A percentile compares a stretch with the other conserved stretches of the same genome.
phyloP scores from a whole-genome alignment of 2,113 vertebrate species.

The Sinocyclocheilus anshuiensis region DNA sequence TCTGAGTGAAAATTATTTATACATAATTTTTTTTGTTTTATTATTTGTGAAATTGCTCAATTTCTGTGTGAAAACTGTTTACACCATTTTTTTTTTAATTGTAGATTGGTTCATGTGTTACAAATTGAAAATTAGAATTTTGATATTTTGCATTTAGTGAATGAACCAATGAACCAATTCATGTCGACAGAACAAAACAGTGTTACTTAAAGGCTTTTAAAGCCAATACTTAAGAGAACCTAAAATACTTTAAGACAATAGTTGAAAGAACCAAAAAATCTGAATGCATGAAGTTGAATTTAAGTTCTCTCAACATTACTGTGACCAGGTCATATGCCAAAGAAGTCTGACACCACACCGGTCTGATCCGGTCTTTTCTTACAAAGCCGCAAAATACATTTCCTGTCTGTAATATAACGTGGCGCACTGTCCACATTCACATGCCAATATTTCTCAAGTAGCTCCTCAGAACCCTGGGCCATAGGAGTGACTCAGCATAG shows the following conservation, averaged over 20 bases:
- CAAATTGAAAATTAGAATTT: background rate
- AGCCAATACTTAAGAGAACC: background rate
- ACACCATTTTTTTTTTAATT: background rate
- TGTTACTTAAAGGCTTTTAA: background rate
- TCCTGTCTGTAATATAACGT: constrained; percentile 22
- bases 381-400: background rate
- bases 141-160: background rate
- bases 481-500: constrained; percentile 48
- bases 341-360: background rate
- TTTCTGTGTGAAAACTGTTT: no score
- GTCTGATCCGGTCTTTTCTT: background rate
- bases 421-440: constrained; percentile 11
- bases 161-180: background rate
- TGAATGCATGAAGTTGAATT: background rate
- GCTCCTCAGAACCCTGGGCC: constrained; percentile 32
- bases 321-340: constrained; percentile 32
- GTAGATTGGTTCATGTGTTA: background rate
- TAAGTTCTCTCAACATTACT: background rate
- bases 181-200: background rate
- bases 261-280: background rate
- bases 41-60: no score
- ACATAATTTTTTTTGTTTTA: no score
- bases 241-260: background rate
- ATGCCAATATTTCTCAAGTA: constrained; percentile 27
- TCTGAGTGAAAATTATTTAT: no score